Base-by-base conservation (phyloP, 2,888 invertebrate species). In the Hirudinaria manillensis region DNA sequence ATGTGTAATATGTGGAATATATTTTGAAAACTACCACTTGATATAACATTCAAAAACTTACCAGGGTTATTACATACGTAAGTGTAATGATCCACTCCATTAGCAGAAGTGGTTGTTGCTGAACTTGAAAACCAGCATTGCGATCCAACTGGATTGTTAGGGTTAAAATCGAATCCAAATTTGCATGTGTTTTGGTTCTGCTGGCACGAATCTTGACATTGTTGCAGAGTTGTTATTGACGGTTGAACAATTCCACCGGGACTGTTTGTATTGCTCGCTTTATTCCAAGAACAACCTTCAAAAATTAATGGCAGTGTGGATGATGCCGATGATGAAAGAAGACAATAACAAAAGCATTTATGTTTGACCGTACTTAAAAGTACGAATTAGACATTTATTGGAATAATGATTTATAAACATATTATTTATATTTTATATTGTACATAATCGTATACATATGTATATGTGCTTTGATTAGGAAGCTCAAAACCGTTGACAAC, bases 41-140 rank as follows among this genome's bases (percentile, higher is more conserved):
- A 53, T 16, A 53, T 16, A 13, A 53, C 13, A 53, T 53, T 53
- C 21, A 53, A 53, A 53, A 53, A 61, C 68, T 68, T n/a, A 34
- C 68, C 36, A 68, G 1, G 7, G 2, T 10, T 10, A 29, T 1
- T 10, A 19, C 68, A 68, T 10, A 16, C 13, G 68, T 68, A 68
- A 4, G 16, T 68, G 68, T 68, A 68, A 36, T 68, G 68, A 68
- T n/a, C n/a, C n/a, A 68, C 68, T 68, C 68, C 68, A 68, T 19
- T 21, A 34, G 7, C 7, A n/a, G 68, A 4, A 1, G 29, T 4
- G n/a, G 32, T 68, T n/a, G 68, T 32, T 13, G 32, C 6, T n/a
- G 68, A 68, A 29, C 32, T 68, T 32, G 68, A 32, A 21, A 34
- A 68, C 34, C 32, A 68, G 21, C 68, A 68, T 68, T 68, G 68